Base-by-base conservation (phyloP, 2,797 vertebrate species). In the Loris lydekkerianus region DNA sequence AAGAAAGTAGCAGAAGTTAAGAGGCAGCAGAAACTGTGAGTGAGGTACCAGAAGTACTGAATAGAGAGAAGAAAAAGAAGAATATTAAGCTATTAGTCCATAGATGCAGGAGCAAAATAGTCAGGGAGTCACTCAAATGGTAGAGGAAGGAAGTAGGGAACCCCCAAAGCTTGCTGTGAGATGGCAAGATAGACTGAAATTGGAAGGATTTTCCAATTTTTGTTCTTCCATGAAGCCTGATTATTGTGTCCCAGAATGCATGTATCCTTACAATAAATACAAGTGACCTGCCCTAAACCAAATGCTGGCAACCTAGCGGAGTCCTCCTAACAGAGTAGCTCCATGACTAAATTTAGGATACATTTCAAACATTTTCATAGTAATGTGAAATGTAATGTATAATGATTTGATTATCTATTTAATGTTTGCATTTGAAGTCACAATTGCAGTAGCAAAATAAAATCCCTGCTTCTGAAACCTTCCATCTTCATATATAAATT, bases 351-450 rank as follows among this genome's bases (percentile, higher is more conserved):
- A 86, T 96, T 78, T 82, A 92, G 58, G 25, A 81, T 69, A 72
- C 11, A 73, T 89, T 77, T 84, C 27, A 89, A 87, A 88, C 31
- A 63, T 84, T 95, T 76, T 65, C 37, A 46, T 56, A 78, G 73
- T 86, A 75, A 82, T 58, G 15, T 76, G 40, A 92, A 96, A 78
- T 90, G 23, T 69, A 77, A 46, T 87, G 34, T 76, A 37, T 49
- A 85, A 60, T 81, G 11, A 96, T 40, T 80, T 85, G 27, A 84
- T 91, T 86, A 85, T 7, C 25, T 60, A 27, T 67, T 96, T 89
- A 91, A 87, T 65, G 56, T n/a, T 84, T 96, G 43, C 27, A 86
- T 80, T 93, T 80, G 27, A 61, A 83, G 91, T 89, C n/a, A 84
- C 53, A 70, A 9, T n/a, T 88, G n/a, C 96, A 80, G 73, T 56